Evolutionary conservation across 2,113 vertebrate genomes (phyloP).

Genomic region (Elaphurus davidianus): DNA sequence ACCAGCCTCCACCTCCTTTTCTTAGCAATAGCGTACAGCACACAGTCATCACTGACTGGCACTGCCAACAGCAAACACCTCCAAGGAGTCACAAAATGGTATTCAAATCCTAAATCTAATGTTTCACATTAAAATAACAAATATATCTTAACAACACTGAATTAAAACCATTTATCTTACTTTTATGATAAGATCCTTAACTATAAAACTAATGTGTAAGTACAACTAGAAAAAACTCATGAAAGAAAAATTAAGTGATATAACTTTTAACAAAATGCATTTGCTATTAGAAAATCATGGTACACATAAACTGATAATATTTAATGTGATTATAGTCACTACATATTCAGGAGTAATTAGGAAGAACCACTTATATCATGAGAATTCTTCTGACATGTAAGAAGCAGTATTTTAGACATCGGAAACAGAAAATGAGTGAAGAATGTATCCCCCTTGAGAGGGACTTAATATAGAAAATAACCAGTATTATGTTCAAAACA

Average conservation of each 20-base stretch:
- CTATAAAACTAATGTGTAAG: conserved; percentile 18
- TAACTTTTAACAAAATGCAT: conserved; percentile 26
- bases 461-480: conserved; percentile 23
- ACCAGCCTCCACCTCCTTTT: neutral
- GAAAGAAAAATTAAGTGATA: neutral
- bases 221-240: neutral
- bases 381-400: neutral
- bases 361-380: neutral
- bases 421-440: neutral
- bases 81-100: neutral
- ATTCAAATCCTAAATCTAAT: conserved; percentile 5
- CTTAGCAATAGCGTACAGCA: neutral
- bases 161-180: conserved; percentile 26
- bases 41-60: neutral
- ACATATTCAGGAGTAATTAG: conserved; percentile 5
- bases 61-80: neutral
- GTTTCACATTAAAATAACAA: conserved; percentile 32
- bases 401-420: neutral
- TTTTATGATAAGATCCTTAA: neutral
- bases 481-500: neutral
- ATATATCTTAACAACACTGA: neutral
- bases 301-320: neutral
- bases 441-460: neutral
- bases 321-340: conserved; percentile 6
- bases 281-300: neutral